Base-by-base conservation (phyloP, 2,797 vertebrate species). In the Spondyliosoma cantharus region DNA sequence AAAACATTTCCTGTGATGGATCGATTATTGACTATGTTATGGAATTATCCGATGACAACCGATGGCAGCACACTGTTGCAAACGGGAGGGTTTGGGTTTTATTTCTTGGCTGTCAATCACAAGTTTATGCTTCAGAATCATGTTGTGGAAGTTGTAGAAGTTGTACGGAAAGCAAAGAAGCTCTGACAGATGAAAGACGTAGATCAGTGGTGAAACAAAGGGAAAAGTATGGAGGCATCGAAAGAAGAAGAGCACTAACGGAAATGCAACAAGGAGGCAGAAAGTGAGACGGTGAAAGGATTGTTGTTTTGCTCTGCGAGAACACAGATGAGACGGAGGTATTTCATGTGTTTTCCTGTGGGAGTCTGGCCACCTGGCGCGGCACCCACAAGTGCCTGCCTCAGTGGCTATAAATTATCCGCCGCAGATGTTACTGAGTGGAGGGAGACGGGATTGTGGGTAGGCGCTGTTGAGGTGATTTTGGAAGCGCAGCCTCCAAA, bases 311-410 rank as follows among this genome's bases (percentile, higher is more conserved):
- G 71, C 45, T 64, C 2, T 0, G 52, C 22, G 20, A 7, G 59
- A 70, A 62, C 71, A 22, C 71, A 43, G 73, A 82, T 57, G 68
- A 87, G 80, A 68, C 16, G 15, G 59, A 81, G 71, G 74, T 69
- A 71, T 85, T 87, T 80, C 37, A 42, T 78, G 70, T 2, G 13
- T 74, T 81, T 69, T 85, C 82, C 77, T 80, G 71, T 79, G 85
- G 80, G 87, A 85, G 15, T 73, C 60, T 22, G 74, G 62, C 83
- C 88, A 90, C 87, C 86, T 89, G 85, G 67, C 70, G 79, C 19
- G 20, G 71, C 82, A 80, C 73, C 79, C 78, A 72, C 71, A 48
- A 71, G 74, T 20, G 82, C 60, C 77, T 74, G 69, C 71, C 63
- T 63, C 53, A 2, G 6, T 7, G 25, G 78, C 73, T 70, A 74